phyloP scores from a whole-genome alignment of 2,113 vertebrate genomes.

The Microcebus lehilahytsara region DNA sequence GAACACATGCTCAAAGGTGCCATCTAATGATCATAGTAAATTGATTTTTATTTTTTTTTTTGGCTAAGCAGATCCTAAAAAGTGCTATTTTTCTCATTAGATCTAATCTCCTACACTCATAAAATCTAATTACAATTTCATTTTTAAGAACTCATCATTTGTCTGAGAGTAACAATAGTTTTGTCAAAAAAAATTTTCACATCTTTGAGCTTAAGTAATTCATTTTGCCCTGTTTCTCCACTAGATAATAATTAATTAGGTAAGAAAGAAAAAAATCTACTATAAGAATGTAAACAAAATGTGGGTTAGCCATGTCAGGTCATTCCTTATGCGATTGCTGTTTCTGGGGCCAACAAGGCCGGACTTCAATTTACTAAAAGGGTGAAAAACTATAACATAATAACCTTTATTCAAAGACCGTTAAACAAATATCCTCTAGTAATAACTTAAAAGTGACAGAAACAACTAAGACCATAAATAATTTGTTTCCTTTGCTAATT shows the following conservation, averaged over 20 bases:
- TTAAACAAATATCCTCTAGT: not conserved
- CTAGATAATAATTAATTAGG: not conserved
- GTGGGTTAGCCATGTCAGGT: not conserved
- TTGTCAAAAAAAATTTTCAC: not conserved
- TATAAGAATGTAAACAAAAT: not conserved
- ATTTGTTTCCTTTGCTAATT: constrained; percentile 26
- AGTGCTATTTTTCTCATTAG: not conserved
- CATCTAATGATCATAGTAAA: not conserved
- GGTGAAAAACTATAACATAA: not conserved
- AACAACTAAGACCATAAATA: not conserved
- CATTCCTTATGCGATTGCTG: not conserved
- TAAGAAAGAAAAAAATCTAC: not conserved
- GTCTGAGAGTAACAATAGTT: not conserved
- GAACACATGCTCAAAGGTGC: not conserved
- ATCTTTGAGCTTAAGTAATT: not conserved
- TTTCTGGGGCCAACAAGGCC: not conserved
- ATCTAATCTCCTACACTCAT: not conserved
- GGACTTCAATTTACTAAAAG: not conserved
- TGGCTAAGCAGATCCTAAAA: not conserved
- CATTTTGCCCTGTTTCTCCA: not conserved
- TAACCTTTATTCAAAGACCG: not conserved
- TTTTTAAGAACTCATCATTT: not conserved
- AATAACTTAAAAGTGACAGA: constrained; percentile 15
- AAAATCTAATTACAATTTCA: not conserved
- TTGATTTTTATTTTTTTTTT: not conserved